Evolutionary conservation across 2,797 vertebrate species (phyloP).

Genomic region (Microchirus variegatus): DNA sequence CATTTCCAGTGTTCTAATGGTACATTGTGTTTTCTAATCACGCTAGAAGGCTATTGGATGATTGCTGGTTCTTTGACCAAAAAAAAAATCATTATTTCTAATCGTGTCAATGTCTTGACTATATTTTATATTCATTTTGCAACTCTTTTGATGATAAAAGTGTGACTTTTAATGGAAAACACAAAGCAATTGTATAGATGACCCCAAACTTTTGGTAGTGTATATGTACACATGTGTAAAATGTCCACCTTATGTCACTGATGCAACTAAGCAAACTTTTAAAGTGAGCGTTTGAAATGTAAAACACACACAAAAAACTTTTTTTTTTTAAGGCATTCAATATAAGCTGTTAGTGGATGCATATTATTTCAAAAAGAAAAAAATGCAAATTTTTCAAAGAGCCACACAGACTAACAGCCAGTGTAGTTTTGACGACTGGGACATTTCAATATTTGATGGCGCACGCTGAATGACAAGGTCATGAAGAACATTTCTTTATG

Average conservation of each 20-base stretch:
- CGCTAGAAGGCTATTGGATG: too few relatives aligned
- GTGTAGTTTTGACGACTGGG: conserved; percentile 1
- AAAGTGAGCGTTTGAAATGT: neutral
- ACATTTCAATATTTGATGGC: conserved; percentile 20
- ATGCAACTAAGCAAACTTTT: conserved; percentile 5
- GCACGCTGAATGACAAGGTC: conserved; percentile 19
- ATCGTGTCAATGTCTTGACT: too few relatives aligned
- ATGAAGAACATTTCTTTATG: conserved; percentile 2
- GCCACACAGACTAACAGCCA: conserved; percentile 6
- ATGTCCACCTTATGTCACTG: neutral
- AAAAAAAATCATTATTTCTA: too few relatives aligned
- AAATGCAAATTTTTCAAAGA: neutral
- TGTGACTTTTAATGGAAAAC: too few relatives aligned
- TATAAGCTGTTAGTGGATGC: conserved; percentile 1
- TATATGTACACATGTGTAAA: neutral
- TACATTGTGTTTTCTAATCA: too few relatives aligned
- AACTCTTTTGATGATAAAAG: too few relatives aligned
- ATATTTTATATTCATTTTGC: too few relatives aligned
- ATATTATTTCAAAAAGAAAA: neutral
- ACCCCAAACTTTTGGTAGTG: too few relatives aligned
- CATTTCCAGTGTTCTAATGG: too few relatives aligned
- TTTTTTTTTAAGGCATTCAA: neutral
- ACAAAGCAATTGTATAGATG: too few relatives aligned
- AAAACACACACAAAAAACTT: neutral
- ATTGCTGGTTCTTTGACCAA: too few relatives aligned